Evolutionary conservation across 1,140 invertebrate species (phyloP).

Genomic region (Akabosia matsudoensis): DNA sequence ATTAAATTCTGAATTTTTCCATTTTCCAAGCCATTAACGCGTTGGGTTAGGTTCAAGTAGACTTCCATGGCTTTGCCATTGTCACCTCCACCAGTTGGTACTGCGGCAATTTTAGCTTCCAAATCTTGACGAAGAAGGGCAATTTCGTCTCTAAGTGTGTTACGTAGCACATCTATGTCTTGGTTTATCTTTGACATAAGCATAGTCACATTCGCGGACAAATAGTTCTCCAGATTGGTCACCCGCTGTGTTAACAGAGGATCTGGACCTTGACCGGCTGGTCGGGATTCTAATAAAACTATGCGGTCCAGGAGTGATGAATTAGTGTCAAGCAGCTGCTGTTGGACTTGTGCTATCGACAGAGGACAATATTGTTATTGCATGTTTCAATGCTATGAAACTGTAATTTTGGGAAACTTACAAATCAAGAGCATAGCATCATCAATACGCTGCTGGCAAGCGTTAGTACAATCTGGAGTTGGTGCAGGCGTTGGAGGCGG

Average conservation of each 20-base stretch:
- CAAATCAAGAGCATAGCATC: neutral
- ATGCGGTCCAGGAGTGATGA: neutral
- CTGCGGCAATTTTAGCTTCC: neutral
- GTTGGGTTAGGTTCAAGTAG: neutral
- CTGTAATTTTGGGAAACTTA: neutral
- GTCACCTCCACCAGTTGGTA: neutral
- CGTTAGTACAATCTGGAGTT: neutral
- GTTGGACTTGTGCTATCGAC: neutral
- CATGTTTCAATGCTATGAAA: neutral
- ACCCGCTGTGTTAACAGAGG: neutral
- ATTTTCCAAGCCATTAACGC: neutral
- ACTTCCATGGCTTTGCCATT: neutral
- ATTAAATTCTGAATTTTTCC: neutral
- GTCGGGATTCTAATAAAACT: neutral
- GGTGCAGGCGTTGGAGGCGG: neutral
- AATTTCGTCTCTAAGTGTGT: neutral
- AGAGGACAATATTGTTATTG: neutral
- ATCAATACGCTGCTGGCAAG: neutral
- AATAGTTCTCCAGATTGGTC: neutral
- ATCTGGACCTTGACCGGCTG: neutral
- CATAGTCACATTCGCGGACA: neutral
- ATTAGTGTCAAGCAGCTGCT: neutral
- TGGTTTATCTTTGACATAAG: neutral
- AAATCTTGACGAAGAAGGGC: neutral
- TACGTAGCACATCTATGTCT: neutral